Base-by-base conservation (phyloP, 1,140 invertebrate species). In the Gerris buenoi region DNA sequence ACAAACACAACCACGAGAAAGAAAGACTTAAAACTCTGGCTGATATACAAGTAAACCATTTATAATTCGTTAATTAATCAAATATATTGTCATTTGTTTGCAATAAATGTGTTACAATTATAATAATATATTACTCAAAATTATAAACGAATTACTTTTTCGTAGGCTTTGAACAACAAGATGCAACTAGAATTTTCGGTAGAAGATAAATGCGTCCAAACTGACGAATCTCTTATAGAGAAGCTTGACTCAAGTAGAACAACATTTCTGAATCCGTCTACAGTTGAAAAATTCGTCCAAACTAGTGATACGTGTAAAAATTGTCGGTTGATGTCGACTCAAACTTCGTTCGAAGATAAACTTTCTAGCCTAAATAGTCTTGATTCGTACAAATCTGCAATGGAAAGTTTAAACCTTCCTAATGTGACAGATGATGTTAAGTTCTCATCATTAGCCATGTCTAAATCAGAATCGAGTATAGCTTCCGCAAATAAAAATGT, bases 11-110 rank as follows among this genome's bases (percentile, higher is more conserved):
- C 26, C 71, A 75, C 68, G 78, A 79, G 73, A 70, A 75, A 28
- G 78, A 79, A 60, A 75, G 74, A 62, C 70, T 72, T n/a, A 76
- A 76, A 71, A 79, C 77, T 13, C 67, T 79, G 26, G 72, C 74
- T 25, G 76, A 76, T 25, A 78, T 78, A 65, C 73, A 77, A 72
- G 75, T 77, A 67, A n/a, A n/a, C n/a, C n/a, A n/a, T n/a, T n/a
- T n/a, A n/a, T n/a, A n/a, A n/a, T n/a, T n/a, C n/a, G n/a, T n/a
- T n/a, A n/a, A n/a, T n/a, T n/a, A n/a, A n/a, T n/a, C n/a, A n/a
- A n/a, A n/a, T n/a, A n/a, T n/a, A n/a, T n/a, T n/a, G n/a, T n/a
- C n/a, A n/a, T n/a, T n/a, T n/a, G n/a, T n/a, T n/a, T n/a, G n/a
- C n/a, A n/a, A n/a, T n/a, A n/a, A n/a, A n/a, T n/a, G n/a, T n/a